phyloP scores from a whole-genome alignment of 2,113 vertebrate genomes.

The Astur gentilis region DNA sequence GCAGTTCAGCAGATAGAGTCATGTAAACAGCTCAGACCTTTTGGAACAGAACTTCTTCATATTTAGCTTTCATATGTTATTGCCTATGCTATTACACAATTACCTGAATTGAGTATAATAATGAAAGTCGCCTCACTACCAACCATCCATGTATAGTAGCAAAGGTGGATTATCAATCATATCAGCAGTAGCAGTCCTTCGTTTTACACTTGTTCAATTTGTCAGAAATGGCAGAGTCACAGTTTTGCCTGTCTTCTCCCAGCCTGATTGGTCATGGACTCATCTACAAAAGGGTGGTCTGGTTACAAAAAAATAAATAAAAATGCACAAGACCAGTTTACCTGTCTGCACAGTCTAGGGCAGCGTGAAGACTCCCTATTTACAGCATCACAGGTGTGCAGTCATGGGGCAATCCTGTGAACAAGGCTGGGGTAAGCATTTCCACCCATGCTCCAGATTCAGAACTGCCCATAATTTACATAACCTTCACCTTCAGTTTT shows the following conservation, averaged over 20 bases:
- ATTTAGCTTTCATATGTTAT: background rate
- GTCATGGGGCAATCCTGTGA: background rate
- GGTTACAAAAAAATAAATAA: background rate
- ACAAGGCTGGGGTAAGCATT: background rate
- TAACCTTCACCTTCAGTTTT: background rate
- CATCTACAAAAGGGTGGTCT: background rate
- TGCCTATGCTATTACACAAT: background rate
- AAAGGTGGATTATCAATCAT: background rate
- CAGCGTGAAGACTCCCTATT: background rate
- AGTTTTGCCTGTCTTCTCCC: background rate
- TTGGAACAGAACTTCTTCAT: background rate
- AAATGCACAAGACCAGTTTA: background rate
- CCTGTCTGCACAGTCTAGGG: background rate
- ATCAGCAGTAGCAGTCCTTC: background rate
- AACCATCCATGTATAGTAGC: fast-evolving
- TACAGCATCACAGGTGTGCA: background rate
- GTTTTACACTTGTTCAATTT: background rate
- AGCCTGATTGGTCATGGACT: background rate
- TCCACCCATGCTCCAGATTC: background rate
- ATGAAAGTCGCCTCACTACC: background rate
- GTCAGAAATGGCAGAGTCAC: background rate
- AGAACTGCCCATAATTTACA: background rate
- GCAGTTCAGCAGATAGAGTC: background rate
- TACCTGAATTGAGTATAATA: background rate
- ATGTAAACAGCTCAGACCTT: background rate